These are phyloP conservation scores for Prolemur simus DNA, from an alignment of 2,113 vertebrate genomes.

Conservation along the genomic window DNA sequence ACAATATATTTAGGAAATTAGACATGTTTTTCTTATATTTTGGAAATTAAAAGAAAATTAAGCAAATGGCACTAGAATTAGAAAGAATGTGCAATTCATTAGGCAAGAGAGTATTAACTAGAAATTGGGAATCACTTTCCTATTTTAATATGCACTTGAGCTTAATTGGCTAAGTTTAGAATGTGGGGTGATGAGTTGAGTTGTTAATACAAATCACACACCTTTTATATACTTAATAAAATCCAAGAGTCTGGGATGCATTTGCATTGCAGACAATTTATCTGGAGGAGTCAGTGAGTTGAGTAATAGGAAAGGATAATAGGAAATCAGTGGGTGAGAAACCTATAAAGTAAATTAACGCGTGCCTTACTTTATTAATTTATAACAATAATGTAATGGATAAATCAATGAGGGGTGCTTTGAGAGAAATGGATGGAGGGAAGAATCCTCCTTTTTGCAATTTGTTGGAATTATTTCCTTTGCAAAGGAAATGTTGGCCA, in stretches of 20 bases:
- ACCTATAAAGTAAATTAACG: conserved; percentile 80
- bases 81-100: conserved; percentile 79
- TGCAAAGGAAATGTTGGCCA: background rate
- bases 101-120: conserved; percentile 73
- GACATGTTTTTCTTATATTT: conserved; percentile 47
- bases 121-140: conserved; percentile 68
- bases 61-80: conserved; percentile 74
- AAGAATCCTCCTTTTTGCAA: conserved; percentile 49
- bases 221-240: conserved; percentile 81
- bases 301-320: conserved; percentile 80
- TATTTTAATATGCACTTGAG: conserved; percentile 73
- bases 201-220: conserved; percentile 81
- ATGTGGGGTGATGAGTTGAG: conserved; percentile 75
- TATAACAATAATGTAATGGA: conserved; percentile 77
- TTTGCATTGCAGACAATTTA: conserved; percentile 76
- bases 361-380: conserved; percentile 82
- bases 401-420: conserved; percentile 78
- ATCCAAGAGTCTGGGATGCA: conserved; percentile 72
- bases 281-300: conserved; percentile 76
- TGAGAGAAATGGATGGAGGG: conserved; percentile 61
- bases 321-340: conserved; percentile 83
- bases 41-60: conserved; percentile 68
- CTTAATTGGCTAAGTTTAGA: conserved; percentile 82
- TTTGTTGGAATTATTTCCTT: conserved; percentile 49
- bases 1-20: conserved; percentile 47